A percentile compares a stretch with the other conserved stretches of the same genome.
Evolutionary conservation across 2,888 invertebrate species (phyloP).

Genomic region (Clitarchus hookeri): DNA sequence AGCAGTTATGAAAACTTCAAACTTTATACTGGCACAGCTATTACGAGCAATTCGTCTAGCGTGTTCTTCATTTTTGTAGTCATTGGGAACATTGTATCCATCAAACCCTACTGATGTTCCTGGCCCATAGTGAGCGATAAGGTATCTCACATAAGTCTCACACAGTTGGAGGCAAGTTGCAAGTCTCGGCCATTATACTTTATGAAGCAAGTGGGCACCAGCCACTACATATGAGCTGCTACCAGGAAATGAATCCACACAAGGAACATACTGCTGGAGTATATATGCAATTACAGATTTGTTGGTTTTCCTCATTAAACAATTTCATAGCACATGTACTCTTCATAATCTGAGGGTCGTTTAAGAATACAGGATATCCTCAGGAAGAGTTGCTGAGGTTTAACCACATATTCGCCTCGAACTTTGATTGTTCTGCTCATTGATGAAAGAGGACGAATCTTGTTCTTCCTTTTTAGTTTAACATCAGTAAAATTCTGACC

Average conservation of each 20-base stretch:
- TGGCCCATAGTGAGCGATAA: background rate
- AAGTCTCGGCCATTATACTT: slow-evolving; percentile 10
- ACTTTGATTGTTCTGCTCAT: background rate
- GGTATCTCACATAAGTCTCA: too few relatives aligned
- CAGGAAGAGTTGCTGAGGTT: slow-evolving; percentile 3
- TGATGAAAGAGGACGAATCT: background rate
- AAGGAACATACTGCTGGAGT: background rate
- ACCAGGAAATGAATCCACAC: background rate
- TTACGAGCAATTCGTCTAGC: background rate
- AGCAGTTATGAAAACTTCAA: background rate
- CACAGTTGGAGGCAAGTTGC: background rate
- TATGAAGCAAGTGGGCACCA: background rate
- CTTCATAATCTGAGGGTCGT: too few relatives aligned
- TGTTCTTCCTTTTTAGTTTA: background rate
- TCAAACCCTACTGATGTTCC: background rate
- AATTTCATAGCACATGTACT: too few relatives aligned
- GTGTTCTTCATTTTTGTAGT: background rate
- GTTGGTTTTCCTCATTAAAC: too few relatives aligned
- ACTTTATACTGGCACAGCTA: background rate
- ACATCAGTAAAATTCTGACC: background rate
- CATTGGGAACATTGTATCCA: background rate
- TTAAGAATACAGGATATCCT: background rate
- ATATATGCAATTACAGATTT: background rate
- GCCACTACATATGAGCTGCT: background rate
- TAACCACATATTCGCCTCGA: background rate